Base-by-base conservation (phyloP, 2,888 invertebrate genomes). In the Gisinianus flammeolus region DNA sequence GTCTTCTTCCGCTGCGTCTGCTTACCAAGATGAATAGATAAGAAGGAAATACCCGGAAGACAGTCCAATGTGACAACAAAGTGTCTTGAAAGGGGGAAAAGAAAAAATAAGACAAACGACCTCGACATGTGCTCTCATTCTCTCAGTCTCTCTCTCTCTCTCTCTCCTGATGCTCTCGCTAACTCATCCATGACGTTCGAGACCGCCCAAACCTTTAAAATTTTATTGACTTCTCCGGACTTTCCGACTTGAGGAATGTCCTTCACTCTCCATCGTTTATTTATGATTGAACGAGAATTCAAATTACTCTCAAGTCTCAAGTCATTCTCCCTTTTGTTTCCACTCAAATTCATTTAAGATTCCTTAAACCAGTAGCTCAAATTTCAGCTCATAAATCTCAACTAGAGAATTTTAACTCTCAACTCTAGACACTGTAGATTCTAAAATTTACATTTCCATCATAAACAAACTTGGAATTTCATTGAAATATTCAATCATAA, bases 21-120 rank as follows among this genome's bases (percentile, higher is more conserved):
- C n/a, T n/a, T n/a, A n/a, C n/a, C n/a, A n/a, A 24, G 33, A 67
- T 35, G 24, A 33, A 58, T n/a, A 44, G 68, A 68, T 68, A 68
- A 33, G 24, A 16, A 68, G 44, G 68, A 35, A 35, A 68, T 68
- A 16, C 44, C 68, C 68, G 68, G 68, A 68, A 35, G 68, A 68
- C 68, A 33, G 68, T 66, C 66, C 66, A 26, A 66, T 5, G 66
- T 68, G 68, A 68, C 68, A 68, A 68, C 35, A 68, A 68, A 68
- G 35, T 33, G 44, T 44, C 44, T 24, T 33, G 10, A 19, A 68
- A 3, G 24, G 68, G 16, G 24, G 19, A 26, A 68, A 24, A 35
- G 19, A 26, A 68, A 35, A 62, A 33, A 33, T 44, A 44, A 68
- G 68, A 68, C 44, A 68, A 68, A 68, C 68, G 35, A 68, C 22